Base-by-base conservation (phyloP, 2,888 invertebrate genomes). In the Micoletzkya japonica region DNA sequence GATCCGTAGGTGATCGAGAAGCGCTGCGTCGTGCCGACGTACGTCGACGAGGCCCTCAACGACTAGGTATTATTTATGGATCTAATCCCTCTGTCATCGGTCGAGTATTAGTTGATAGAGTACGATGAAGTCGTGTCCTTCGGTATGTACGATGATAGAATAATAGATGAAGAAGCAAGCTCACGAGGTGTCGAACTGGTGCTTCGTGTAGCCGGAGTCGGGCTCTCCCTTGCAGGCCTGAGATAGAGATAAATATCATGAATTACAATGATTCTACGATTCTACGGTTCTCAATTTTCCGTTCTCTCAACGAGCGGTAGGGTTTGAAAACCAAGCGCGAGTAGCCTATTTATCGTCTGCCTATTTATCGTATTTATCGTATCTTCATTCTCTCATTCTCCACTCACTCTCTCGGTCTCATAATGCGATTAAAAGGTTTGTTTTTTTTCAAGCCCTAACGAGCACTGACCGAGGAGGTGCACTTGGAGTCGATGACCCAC, bases 1-100 rank as follows among this genome's bases (percentile, higher is more conserved):
- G 79, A 80, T 73, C 82, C 81, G 76, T 82, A 81, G 71, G 74
- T 74, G 74, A 81, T 80, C 59, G 77, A 75, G 79, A 82, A 82
- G 54, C 67, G 73, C 50, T 70, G 58, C 44, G 74, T 71, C 60
- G 79, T 76, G 64, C 71, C 73, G 60, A 61, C 59, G 75, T 74
- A 82, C 57, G 81, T 77, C 30, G 76, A 70, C 26, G 81, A 82
- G 63, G 24, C 30, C 14, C 66, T 66, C 26, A 24, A 63, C 28
- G 3, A 44, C 44, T 44, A 44, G 20, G 10, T 20, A 44, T 14
- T 44, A 44, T 14, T 44, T 44, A 14, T 44, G 44, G 39, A 39
- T 39, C 10, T 39, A 7, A 39, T 39, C 17, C 10, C 7, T n/a
- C n/a, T n/a, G n/a, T n/a, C n/a, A n/a, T n/a, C n/a, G n/a, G n/a